Conservation (phyloP, 2,888 invertebrate genomes). For the Lithosia quadra region DNA sequence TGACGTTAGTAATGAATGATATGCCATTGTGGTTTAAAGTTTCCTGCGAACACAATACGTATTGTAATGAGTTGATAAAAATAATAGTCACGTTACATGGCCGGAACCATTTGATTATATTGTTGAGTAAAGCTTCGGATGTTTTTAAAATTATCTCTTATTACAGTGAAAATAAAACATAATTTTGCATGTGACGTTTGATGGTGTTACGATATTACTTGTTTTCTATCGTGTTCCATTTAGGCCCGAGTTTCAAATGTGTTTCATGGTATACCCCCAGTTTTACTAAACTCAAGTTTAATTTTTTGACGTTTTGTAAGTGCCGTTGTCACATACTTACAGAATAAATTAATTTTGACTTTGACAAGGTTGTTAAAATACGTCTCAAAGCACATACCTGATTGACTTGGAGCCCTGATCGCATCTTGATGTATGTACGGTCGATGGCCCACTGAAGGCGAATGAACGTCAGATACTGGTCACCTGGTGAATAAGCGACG, state of each 20-base stretch:
- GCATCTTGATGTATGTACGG: constrained; percentile 79
- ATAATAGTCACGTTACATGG: background rate
- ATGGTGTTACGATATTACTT: background rate
- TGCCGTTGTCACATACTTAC: too few relatives aligned
- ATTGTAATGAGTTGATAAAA: constrained; percentile 7
- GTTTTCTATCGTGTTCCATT: too few relatives aligned
- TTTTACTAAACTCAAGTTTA: too few relatives aligned
- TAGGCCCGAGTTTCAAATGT: too few relatives aligned
- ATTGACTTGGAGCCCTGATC: constrained; percentile 46
- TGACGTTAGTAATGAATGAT: background rate
- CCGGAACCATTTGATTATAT: background rate
- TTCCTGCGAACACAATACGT: constrained; percentile 8
- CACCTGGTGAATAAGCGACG: constrained; percentile 54
- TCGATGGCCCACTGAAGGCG: constrained; percentile 88
- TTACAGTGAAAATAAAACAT: background rate
- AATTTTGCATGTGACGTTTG: background rate
- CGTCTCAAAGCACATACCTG: constrained; percentile 53
- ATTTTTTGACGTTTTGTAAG: too few relatives aligned
- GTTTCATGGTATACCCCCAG: too few relatives aligned
- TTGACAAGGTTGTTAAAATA: too few relatives aligned
- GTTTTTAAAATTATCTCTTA: background rate
- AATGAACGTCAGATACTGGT: constrained; percentile 78
- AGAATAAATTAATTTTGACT: too few relatives aligned
- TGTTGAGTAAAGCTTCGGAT: background rate
- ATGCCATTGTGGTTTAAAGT: constrained; percentile 8